These are phyloP conservation scores for Pyrgilauda ruficollis DNA, from an alignment of 2,113 vertebrate species.

Conservation along the genomic window DNA sequence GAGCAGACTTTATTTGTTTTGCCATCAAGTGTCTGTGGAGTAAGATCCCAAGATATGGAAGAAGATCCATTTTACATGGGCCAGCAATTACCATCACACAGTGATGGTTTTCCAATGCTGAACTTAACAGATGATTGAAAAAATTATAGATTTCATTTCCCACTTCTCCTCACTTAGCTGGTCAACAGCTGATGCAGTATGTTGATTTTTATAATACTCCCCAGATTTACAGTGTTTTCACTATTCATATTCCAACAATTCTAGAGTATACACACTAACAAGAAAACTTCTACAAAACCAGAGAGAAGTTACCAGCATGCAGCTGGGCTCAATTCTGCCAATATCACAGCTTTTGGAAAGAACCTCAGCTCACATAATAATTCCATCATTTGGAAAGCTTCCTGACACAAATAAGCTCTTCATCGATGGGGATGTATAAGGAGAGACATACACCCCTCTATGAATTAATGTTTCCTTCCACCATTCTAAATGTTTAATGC, in stretches of 20 bases:
- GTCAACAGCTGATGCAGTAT: neutral
- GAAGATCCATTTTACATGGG: neutral
- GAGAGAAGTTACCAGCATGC: neutral
- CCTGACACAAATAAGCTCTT: constrained; percentile 36
- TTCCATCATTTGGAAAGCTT: constrained; percentile 30
- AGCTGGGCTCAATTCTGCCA: constrained; percentile 28
- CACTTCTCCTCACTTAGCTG: neutral
- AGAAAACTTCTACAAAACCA: constrained; percentile 19
- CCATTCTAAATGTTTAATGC: constrained; percentile 36
- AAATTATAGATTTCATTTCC: neutral
- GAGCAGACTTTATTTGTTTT: neutral
- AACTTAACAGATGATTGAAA: neutral
- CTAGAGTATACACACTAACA: neutral
- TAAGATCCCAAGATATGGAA: neutral
- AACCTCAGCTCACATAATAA: neutral
- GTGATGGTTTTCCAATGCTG: neutral
- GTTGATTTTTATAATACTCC: neutral
- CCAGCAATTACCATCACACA: neutral
- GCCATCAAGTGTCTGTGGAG: neutral
- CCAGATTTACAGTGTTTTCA: neutral
- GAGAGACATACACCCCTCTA: neutral
- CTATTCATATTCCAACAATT: neutral
- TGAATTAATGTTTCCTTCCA: constrained; percentile 45
- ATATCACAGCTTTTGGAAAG: neutral
- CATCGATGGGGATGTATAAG: neutral